Evolutionary conservation across 2,797 vertebrate genomes (phyloP).

Genomic region (Rachycentron canadum): DNA sequence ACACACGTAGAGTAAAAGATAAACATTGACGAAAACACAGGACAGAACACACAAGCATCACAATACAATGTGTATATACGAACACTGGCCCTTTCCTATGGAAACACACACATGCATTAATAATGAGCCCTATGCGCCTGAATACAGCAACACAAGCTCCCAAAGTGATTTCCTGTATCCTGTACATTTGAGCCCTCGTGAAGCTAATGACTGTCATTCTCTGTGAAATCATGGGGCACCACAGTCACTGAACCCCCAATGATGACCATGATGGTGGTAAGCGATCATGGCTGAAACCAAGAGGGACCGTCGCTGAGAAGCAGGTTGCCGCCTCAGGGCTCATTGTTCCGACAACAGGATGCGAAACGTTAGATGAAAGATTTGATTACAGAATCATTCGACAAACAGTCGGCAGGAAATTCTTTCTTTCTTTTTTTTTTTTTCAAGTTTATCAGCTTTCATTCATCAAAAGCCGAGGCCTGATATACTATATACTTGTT

Average conservation of each 20-base stretch:
- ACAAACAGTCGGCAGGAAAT: conserved; percentile 3
- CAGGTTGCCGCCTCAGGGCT: neutral
- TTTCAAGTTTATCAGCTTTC: neutral
- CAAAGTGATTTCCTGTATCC: conserved; percentile 3
- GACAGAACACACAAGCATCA: neutral
- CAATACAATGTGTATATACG: neutral
- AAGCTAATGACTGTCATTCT: conserved; percentile 18
- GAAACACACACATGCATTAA: conserved; percentile 47
- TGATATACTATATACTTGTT: neutral
- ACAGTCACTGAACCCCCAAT: conserved; percentile 6
- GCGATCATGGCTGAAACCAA: neutral
- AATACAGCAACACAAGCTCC: conserved; percentile 6
- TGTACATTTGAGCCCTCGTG: conserved; percentile 19
- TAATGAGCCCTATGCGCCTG: conserved; percentile 50
- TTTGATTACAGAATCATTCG: conserved; percentile 14
- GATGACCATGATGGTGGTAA: conserved; percentile 33
- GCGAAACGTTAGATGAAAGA: conserved; percentile 18
- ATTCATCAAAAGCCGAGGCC: neutral
- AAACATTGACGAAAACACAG: neutral
- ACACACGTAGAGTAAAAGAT: neutral
- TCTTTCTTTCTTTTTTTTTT: neutral
- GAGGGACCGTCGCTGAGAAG: neutral
- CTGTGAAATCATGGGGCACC: conserved; percentile 20
- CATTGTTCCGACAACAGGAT: conserved; percentile 10
- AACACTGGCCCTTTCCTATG: conserved; percentile 5